A percentile compares a stretch with the other conserved stretches of the same genome.
phyloP scores from a whole-genome alignment of 2,113 vertebrate genomes.

The Chaetops frenatus region DNA sequence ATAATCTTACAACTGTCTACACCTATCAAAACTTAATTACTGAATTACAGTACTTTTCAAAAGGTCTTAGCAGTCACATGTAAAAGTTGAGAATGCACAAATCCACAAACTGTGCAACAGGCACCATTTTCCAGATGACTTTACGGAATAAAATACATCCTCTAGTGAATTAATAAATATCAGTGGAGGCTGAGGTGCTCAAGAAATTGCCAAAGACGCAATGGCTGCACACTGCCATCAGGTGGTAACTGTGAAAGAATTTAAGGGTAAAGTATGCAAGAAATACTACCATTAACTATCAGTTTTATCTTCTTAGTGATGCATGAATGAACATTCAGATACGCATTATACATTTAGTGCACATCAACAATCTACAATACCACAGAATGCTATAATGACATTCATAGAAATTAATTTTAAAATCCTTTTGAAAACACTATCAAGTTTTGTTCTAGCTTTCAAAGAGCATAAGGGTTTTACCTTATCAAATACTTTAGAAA shows the following conservation, averaged over 20 bases:
- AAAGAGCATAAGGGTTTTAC: constrained; percentile 43
- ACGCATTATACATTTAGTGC: not conserved
- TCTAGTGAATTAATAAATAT: not conserved
- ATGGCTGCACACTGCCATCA: not conserved
- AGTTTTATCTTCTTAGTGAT: not conserved
- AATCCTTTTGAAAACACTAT: not conserved
- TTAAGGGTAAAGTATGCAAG: not conserved
- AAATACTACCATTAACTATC: not conserved
- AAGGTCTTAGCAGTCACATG: not conserved
- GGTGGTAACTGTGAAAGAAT: not conserved
- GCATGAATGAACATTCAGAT: not conserved
- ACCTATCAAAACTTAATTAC: not conserved
- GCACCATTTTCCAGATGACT: not conserved
- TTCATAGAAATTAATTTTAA: not conserved
- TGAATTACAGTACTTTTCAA: not conserved
- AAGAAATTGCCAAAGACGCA: not conserved
- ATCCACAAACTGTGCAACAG: not conserved
- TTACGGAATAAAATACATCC: not conserved
- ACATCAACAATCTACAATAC: not conserved
- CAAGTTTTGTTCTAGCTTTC: not conserved
- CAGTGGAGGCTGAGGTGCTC: not conserved
- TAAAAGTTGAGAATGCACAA: not conserved
- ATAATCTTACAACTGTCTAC: not conserved
- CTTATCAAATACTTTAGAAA: constrained; percentile 78
- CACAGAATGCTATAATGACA: not conserved